Evolutionary conservation across 1,140 invertebrate genomes (phyloP).

Genomic region (Ephestia elutella): DNA sequence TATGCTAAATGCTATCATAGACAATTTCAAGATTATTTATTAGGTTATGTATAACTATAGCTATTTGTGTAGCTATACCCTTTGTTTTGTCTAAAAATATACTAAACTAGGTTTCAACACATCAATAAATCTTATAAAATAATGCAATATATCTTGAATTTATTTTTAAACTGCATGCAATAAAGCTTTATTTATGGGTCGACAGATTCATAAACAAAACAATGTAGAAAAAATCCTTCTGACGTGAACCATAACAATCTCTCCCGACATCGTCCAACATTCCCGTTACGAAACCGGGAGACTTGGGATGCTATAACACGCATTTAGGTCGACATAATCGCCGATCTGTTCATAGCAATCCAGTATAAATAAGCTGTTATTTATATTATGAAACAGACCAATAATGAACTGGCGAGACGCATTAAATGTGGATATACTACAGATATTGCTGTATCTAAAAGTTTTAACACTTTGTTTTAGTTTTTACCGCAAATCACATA

Average conservation of each 20-base stretch:
- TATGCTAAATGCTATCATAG: too few species aligned
- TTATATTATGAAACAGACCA: not conserved
- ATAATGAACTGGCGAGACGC: too few species aligned
- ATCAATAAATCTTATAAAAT: too few species aligned
- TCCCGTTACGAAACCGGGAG: not conserved
- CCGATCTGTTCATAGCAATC: not conserved
- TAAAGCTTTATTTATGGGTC: not conserved
- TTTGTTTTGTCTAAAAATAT: too few species aligned
- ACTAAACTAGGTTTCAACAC: too few species aligned
- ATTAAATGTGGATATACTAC: too few species aligned
- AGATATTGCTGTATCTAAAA: too few species aligned
- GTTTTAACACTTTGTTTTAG: too few species aligned
- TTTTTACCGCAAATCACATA: too few species aligned
- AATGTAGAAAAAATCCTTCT: not conserved
- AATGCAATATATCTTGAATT: not conserved
- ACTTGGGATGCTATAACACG: not conserved
- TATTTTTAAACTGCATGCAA: not conserved
- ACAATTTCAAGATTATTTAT: too few species aligned
- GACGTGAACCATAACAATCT: not conserved
- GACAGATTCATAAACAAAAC: not conserved
- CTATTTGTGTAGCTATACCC: too few species aligned
- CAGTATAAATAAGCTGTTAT: conserved; percentile 4
- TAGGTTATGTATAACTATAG: too few species aligned
- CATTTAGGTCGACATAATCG: not conserved
- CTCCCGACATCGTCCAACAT: not conserved